Percentiles rank a stretch among this genome's conserved stretches.
Evolutionary conservation across 2,888 invertebrate genomes (phyloP).

Genomic region (Ophioninae sp.): DNA sequence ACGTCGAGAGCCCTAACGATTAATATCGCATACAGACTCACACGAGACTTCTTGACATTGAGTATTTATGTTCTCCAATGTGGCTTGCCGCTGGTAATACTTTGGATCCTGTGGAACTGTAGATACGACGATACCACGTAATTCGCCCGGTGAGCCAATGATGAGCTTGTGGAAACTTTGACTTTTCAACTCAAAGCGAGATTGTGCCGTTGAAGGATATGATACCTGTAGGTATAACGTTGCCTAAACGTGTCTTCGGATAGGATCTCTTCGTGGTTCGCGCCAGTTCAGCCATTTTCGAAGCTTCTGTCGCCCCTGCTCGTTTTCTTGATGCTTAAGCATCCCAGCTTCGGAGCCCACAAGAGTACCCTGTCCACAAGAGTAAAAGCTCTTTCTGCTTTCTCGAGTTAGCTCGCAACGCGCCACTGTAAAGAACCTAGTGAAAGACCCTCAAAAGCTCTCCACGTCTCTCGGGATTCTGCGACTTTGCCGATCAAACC

Average conservation of each 20-base stretch:
- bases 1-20: background rate
- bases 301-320: slow-evolving; percentile 9
- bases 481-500: slow-evolving; percentile 69
- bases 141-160: slow-evolving; percentile 32
- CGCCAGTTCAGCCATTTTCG: slow-evolving; percentile 26
- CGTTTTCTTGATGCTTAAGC: slow-evolving; percentile 39
- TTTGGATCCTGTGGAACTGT: background rate
- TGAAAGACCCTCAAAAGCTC: slow-evolving; percentile 37
- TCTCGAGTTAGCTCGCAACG: slow-evolving; percentile 10
- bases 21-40: background rate
- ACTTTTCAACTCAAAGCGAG: slow-evolving; percentile 50
- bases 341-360: slow-evolving; percentile 28
- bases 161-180: slow-evolving; percentile 57
- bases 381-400: slow-evolving; percentile 48
- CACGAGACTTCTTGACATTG: slow-evolving; percentile 22
- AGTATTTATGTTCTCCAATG: slow-evolving; percentile 19
- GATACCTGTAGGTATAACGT: background rate
- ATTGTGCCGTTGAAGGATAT: background rate
- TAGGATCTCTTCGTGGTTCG: background rate
- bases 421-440: slow-evolving; percentile 19
- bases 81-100: background rate
- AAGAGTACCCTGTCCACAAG: slow-evolving; percentile 18
- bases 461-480: slow-evolving; percentile 57
- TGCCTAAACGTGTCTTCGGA: background rate
- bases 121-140: slow-evolving; percentile 6